These are phyloP conservation scores for Shargacucullia verbasci DNA, from an alignment of 2,888 invertebrate genomes.

Conservation along the genomic window DNA sequence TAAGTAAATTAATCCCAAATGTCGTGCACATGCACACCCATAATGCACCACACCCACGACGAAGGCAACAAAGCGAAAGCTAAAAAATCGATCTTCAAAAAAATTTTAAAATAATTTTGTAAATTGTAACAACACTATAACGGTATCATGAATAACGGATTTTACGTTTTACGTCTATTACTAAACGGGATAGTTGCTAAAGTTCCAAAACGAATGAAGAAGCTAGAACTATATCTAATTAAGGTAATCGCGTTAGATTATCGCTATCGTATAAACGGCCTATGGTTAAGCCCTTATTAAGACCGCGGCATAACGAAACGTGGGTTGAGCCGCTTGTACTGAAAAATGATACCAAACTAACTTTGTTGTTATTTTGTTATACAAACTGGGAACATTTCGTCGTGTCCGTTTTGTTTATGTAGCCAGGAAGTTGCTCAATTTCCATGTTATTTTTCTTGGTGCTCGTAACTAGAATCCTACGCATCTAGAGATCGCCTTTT, in stretches of 20 bases:
- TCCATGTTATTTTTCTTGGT: conserved; percentile 24
- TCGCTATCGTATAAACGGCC: conserved; percentile 10
- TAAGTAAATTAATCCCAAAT: too few relatives aligned
- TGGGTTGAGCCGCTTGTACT: conserved; percentile 38
- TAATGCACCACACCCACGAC: too few relatives aligned
- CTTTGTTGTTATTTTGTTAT: conserved; percentile 41
- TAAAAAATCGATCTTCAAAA: too few relatives aligned
- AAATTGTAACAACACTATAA: too few relatives aligned
- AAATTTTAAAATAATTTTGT: too few relatives aligned
- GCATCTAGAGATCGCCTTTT: too few relatives aligned
- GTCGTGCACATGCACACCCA: too few relatives aligned
- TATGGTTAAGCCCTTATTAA: conserved; percentile 36
- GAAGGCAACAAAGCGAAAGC: too few relatives aligned
- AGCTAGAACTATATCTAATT: not conserved
- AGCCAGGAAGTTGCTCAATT: conserved; percentile 29
- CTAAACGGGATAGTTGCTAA: too few relatives aligned
- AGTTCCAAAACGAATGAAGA: too few relatives aligned
- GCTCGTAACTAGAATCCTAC: conserved; percentile 17
- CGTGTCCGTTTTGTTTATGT: conserved; percentile 29
- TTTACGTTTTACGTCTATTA: too few relatives aligned
- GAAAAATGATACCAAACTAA: conserved; percentile 53
- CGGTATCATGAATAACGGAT: too few relatives aligned
- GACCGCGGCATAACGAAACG: conserved; percentile 25
- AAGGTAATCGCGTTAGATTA: conserved; percentile 15
- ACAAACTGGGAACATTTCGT: conserved; percentile 40